Base-by-base conservation (phyloP, 64 coral and sea anemone species). In the Pocillopora damicornis region DNA sequence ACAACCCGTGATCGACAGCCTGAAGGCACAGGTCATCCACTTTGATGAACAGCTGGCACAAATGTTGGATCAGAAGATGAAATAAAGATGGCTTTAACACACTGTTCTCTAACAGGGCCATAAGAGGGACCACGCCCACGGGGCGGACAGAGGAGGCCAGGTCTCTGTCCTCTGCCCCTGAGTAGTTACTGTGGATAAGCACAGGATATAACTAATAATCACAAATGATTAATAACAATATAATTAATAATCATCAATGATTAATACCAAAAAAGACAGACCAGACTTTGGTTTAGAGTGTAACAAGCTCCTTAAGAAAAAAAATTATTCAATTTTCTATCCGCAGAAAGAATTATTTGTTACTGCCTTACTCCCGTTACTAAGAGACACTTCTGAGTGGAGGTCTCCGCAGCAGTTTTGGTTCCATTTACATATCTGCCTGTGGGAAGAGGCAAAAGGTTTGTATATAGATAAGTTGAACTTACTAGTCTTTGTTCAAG, bases 401-500 rank as follows among this genome's bases (percentile, higher is more conserved):
- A 51, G 42, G 42, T 51, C 7, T 51, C 42, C 7, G 42, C 7
- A 1, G 42, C 42, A 51, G 42, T 51, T 51, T 51, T 51, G 30
- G 30, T 30, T 30, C 30, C 30, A 30, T 30, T 30, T 30, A 30
- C 30, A 4, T 51, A 51, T 51, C 42, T 4, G 42, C 7, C 7
- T 7, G 42, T 2, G 42, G 10, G 10, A 23, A 69, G 67, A 11
- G n/a, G 5, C 67, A n/a, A 71, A 77, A 22, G 76, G 38, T 1
- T 18, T 85, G 16, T 4, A 38, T 68, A 26, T 36, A 4, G 12
- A 51, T 51, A 51, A 51, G 34, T 14, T 63, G 5, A 34, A 99
- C 97, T 92, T 95, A 99, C 97, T 81, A 92, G 73, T 99, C 93
- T 16, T 95, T 99, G 10, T 83, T 92, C 16, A 95, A 93, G 68